These are phyloP conservation scores for Heliconius eleuchia DNA, from an alignment of 1,140 invertebrate species.

Conservation along the genomic window DNA sequence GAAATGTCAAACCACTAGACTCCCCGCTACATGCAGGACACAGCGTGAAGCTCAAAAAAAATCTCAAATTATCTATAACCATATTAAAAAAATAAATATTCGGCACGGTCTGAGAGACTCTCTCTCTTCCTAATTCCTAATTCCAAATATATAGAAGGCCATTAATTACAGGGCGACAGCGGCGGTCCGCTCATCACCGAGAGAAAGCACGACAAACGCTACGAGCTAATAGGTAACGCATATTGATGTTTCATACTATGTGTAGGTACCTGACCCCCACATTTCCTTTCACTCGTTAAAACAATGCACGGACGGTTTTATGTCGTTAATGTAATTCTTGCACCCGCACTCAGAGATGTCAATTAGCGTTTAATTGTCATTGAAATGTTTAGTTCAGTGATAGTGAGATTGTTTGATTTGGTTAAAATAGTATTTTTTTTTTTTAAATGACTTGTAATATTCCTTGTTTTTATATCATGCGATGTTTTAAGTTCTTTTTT, in stretches of 20 bases:
- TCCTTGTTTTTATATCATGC: too few relatives aligned
- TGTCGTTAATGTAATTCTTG: neutral
- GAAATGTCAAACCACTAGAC: too few relatives aligned
- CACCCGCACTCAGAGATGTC: neutral
- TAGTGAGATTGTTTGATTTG: too few relatives aligned
- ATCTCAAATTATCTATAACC: neutral
- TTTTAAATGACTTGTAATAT: too few relatives aligned
- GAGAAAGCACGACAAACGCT: constrained; percentile 85
- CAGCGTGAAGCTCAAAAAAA: too few relatives aligned
- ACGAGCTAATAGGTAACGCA: constrained; percentile 87
- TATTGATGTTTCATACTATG: constrained; percentile 42
- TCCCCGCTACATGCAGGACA: too few relatives aligned
- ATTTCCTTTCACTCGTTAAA: constrained; percentile 31
- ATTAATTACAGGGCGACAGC: constrained; percentile 14
- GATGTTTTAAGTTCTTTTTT: neutral
- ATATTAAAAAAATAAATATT: too few relatives aligned
- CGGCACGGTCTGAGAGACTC: too few relatives aligned
- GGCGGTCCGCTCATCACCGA: constrained; percentile 86
- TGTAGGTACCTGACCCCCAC: constrained; percentile 12
- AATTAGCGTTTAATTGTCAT: neutral
- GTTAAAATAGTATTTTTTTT: too few relatives aligned
- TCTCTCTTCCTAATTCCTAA: neutral
- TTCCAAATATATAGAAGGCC: neutral
- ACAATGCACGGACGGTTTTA: neutral
- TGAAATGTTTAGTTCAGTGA: neutral